Conservation (phyloP, 2,888 invertebrate genomes). For the Carcina quercana region DNA sequence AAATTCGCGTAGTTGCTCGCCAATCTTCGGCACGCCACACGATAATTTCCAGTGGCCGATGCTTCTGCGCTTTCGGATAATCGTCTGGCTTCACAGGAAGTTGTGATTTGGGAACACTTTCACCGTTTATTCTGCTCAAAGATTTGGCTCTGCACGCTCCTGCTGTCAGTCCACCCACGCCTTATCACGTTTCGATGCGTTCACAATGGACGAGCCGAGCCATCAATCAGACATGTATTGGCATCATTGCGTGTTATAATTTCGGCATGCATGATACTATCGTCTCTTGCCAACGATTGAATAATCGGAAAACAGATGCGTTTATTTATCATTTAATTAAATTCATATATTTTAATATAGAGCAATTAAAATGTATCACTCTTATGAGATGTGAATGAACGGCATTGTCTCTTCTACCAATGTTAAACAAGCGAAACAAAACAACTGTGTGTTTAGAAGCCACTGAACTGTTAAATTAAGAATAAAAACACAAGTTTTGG, state of each 20-base stretch:
- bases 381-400: too few species aligned
- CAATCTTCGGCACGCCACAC: constrained; percentile 64
- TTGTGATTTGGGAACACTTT: constrained; percentile 45
- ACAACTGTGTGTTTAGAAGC: too few species aligned
- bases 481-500: constrained; percentile 23
- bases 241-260: constrained; percentile 59
- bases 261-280: constrained; percentile 51
- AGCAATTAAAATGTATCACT: too few species aligned
- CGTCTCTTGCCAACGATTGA: constrained; percentile 57
- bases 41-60: constrained; percentile 60
- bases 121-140: constrained; percentile 36
- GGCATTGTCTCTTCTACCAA: too few species aligned
- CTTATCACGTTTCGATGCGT: constrained; percentile 33
- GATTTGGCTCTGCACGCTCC: constrained; percentile 27
- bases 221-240: constrained; percentile 57
- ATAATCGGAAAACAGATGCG: too few species aligned
- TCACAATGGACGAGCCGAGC: constrained; percentile 36
- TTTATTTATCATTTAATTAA: neutral
- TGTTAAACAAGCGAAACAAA: too few species aligned
- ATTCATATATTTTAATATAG: neutral
- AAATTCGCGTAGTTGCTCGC: constrained; percentile 46
- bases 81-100: constrained; percentile 57
- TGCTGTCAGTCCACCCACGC: constrained; percentile 35
- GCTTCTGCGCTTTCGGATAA: constrained; percentile 43
- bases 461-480: too few species aligned